Conservation (phyloP, 1,140 invertebrate genomes). For the Camponotus floridanus region DNA sequence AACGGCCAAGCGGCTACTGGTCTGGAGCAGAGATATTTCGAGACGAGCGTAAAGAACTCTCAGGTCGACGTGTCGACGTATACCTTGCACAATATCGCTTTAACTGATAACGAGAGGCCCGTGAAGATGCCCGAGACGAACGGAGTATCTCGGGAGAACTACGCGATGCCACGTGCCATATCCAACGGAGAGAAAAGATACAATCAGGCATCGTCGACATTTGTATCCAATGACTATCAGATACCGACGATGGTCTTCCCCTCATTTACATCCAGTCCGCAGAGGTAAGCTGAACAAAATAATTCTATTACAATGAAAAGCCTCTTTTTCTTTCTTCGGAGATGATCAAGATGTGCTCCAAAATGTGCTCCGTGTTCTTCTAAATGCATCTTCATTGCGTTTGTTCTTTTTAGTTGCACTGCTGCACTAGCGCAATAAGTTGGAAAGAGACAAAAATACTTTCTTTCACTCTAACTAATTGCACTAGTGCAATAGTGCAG, state of each 20-base stretch:
- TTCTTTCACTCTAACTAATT: too few species aligned
- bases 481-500: too few species aligned
- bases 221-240: slow-evolving; percentile 70
- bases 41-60: background rate
- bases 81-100: background rate
- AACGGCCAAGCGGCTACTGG: background rate
- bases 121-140: background rate
- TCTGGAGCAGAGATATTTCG: slow-evolving; percentile 11
- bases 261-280: slow-evolving; percentile 55
- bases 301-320: background rate
- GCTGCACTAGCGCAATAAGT: too few species aligned
- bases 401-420: too few species aligned
- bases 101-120: background rate
- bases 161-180: background rate
- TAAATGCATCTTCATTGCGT: background rate
- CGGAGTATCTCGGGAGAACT: slow-evolving; percentile 16
- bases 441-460: too few species aligned
- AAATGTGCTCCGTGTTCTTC: background rate
- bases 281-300: slow-evolving; percentile 59
- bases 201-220: background rate
- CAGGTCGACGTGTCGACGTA: background rate
- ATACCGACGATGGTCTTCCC: slow-evolving; percentile 74
- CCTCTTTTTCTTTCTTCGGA: background rate
- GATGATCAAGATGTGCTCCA: background rate
- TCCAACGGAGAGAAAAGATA: slow-evolving; percentile 18